These are phyloP conservation scores for Bos taurus DNA, from an alignment of 2,113 vertebrate genomes.

Conservation along the genomic window ARS-UCD2.0 NC_037348.1:62517501-62518000, in stretches of 20 bases:
- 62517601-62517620: not conserved
- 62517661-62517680: not conserved
- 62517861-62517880: too few relatives aligned
- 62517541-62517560: not conserved
- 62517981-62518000: rapidly evolving
- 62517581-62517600: not conserved
- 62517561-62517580: not conserved
- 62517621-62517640: not conserved
- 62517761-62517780: not conserved
- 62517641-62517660: not conserved
- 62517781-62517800: not conserved
- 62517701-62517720: rapidly evolving
- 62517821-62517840: not conserved
- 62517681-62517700: not conserved
- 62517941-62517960: rapidly evolving
- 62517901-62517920: too few relatives aligned
- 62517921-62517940: rapidly evolving
- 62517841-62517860: not conserved
- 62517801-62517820: too few relatives aligned
- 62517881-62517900: not conserved
- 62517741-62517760: not conserved
- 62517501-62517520: not conserved
- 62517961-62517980: not conserved
- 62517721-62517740: not conserved
- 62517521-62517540: not conserved